Evolutionary conservation across 2,797 vertebrate species (phyloP).

Genomic region (Odontamblyopus rebecca): DNA sequence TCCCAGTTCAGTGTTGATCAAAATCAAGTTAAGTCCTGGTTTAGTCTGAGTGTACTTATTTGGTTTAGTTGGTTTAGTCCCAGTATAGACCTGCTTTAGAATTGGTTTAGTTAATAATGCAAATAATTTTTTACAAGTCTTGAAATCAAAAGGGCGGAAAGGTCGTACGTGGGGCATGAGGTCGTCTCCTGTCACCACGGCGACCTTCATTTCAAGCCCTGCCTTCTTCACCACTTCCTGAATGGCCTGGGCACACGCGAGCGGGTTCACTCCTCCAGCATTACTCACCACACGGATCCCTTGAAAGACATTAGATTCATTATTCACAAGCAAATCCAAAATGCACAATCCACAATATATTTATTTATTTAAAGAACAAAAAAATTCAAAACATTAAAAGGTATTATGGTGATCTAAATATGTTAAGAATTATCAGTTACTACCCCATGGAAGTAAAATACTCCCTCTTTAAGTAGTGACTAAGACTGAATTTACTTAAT

Average conservation of each 20-base stretch:
- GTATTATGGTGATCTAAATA: too few relatives aligned
- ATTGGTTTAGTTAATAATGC: background rate
- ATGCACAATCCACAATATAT: too few relatives aligned
- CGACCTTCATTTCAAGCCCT: constrained; percentile 83
- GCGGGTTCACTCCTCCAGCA: constrained; percentile 85
- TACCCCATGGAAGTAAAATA: too few relatives aligned
- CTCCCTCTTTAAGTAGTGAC: too few relatives aligned
- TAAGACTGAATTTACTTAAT: too few relatives aligned
- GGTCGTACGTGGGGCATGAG: constrained; percentile 80
- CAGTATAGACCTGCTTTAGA: background rate
- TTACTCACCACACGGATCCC: constrained; percentile 87
- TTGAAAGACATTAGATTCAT: constrained; percentile 35
- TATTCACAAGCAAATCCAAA: background rate
- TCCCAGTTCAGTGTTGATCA: background rate
- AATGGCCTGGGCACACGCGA: constrained; percentile 82
- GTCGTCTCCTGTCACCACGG: constrained; percentile 87
- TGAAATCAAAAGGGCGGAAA: background rate
- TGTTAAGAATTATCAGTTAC: too few relatives aligned
- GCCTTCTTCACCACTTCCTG: constrained; percentile 81
- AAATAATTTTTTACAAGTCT: background rate
- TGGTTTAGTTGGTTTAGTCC: background rate
- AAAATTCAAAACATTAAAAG: too few relatives aligned
- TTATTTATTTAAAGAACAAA: too few relatives aligned
- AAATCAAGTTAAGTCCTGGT: background rate
- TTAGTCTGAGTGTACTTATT: background rate